phyloP scores from a whole-genome alignment of 2,888 invertebrate genomes.

The Agrochola circellaris region DNA sequence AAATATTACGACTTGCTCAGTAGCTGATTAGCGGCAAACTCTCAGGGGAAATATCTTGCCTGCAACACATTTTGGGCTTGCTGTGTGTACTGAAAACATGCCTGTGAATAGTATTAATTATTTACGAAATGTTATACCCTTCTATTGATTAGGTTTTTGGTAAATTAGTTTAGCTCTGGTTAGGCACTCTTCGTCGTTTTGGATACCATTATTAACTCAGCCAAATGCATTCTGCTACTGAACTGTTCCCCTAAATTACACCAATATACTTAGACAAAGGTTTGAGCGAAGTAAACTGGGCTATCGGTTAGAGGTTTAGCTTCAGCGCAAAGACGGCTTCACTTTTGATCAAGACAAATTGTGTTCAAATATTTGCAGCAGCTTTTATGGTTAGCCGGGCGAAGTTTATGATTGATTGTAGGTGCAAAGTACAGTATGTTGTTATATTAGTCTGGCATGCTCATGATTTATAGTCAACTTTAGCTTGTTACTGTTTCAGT shows the following conservation, averaged over 20 bases:
- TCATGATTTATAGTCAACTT: slow-evolving; percentile 41
- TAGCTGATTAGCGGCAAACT: slow-evolving; percentile 58
- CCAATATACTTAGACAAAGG: slow-evolving; percentile 17
- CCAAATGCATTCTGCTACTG: neutral
- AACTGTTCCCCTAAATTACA: neutral
- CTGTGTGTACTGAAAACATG: slow-evolving; percentile 44
- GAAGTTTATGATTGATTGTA: slow-evolving; percentile 65
- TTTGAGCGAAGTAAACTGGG: slow-evolving; percentile 24
- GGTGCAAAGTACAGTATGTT: slow-evolving; percentile 45
- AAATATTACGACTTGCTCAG: slow-evolving; percentile 58
- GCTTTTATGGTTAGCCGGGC: slow-evolving; percentile 48
- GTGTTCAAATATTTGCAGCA: slow-evolving; percentile 55
- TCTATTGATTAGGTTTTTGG: slow-evolving; percentile 22
- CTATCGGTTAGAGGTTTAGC: slow-evolving; percentile 13
- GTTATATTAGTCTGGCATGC: slow-evolving; percentile 46
- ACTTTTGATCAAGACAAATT: slow-evolving; percentile 64
- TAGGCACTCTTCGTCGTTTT: neutral
- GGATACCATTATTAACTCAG: neutral
- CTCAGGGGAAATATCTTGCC: slow-evolving; percentile 62
- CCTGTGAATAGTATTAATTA: slow-evolving; percentile 40
- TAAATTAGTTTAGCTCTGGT: slow-evolving; percentile 2
- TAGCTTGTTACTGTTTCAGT: slow-evolving; percentile 33
- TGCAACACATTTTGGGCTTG: slow-evolving; percentile 37
- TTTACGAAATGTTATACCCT: slow-evolving; percentile 17
- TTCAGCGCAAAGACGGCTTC: slow-evolving; percentile 35